Evolutionary conservation across 2,797 vertebrate genomes (phyloP), one percentile per base, ranked within the genome.

Genomic region (Onychomys leucogaster): DNA sequence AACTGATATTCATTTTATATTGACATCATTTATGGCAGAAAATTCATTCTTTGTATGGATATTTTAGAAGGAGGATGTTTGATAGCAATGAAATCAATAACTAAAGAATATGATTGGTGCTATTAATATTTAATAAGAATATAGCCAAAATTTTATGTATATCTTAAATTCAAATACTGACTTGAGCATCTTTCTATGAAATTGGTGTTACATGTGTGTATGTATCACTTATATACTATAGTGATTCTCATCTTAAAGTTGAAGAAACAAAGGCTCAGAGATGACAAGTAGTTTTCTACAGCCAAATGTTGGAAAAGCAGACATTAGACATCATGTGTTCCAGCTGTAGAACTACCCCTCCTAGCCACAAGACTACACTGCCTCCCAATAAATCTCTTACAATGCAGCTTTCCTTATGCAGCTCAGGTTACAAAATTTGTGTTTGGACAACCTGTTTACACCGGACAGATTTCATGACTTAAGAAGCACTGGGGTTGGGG

Each of bases 1-100:
- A 90, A 41, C 29, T 81, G 46, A 27, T 87, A 91, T 89, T 95
- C 95, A 46, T 95, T 95, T 76, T 82, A 2, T 49, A 0, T 94
- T 89, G 75, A n/a, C 32, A 61, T 76, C 49, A 61, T 3, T 49
- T 76, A 49, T 61, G 7, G 23, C 4, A 89, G 17, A 90, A 91
- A 84, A 92, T 75, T 94, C 0, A 49, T 52, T 83, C 67, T 90
- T 23, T 75, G 32, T 29, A 23, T 80, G 57, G 29, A 75, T 89
- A 82, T 86, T 94, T 91, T 95, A 32, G 80, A 27, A 43, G 19
- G 55, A 90, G 46, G 13, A 25, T 43, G 82, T 95, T 88, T 93
- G 32, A 84, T 21, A 32, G 80, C 63, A 90, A 43, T 55, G 65
- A 87, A 81, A 61, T 57, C 84, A 5, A 67, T 37, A 92, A 57